Percentiles rank a stretch among this genome's conserved stretches.
Evolutionary conservation across 1,140 invertebrate genomes (phyloP).

Genomic region (Ooceraea biroi): DNA sequence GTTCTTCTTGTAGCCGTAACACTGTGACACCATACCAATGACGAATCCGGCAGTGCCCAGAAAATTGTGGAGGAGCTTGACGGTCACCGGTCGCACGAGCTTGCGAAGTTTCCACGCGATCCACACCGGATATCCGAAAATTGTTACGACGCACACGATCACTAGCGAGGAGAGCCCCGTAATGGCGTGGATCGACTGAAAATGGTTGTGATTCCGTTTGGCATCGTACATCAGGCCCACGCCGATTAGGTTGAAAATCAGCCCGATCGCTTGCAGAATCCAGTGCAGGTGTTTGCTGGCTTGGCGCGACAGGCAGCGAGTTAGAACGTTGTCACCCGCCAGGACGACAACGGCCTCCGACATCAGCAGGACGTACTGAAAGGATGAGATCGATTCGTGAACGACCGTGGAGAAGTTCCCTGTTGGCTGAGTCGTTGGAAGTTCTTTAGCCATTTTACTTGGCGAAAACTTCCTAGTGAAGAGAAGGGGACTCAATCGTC

Average conservation of each 20-base stretch:
- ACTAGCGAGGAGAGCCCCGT: constrained; percentile 75
- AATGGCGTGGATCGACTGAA: constrained; percentile 73
- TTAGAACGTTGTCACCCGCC: constrained; percentile 74
- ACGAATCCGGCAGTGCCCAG: constrained; percentile 78
- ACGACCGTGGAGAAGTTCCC: constrained; percentile 23
- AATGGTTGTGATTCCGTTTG: constrained; percentile 70
- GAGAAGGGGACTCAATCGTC: background rate
- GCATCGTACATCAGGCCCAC: constrained; percentile 68
- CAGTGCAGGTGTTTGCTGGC: constrained; percentile 79
- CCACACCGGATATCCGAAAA: constrained; percentile 75
- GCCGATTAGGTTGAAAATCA: constrained; percentile 73
- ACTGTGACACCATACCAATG: constrained; percentile 77
- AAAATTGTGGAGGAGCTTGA: constrained; percentile 80
- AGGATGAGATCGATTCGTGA: constrained; percentile 54
- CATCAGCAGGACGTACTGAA: constrained; percentile 82
- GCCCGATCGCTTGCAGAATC: constrained; percentile 78
- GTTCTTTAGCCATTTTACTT: constrained; percentile 61
- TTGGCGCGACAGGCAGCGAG: constrained; percentile 68
- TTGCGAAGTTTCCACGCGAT: constrained; percentile 74
- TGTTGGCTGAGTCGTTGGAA: constrained; percentile 63
- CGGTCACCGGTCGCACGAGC: constrained; percentile 72
- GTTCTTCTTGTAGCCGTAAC: constrained; percentile 72
- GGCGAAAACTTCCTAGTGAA: background rate
- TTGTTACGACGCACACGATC: constrained; percentile 64
- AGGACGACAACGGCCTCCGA: constrained; percentile 78